These are phyloP conservation scores for Camptogramma bilineatum DNA, from an alignment of 2,888 invertebrate species.

Conservation along the genomic window DNA sequence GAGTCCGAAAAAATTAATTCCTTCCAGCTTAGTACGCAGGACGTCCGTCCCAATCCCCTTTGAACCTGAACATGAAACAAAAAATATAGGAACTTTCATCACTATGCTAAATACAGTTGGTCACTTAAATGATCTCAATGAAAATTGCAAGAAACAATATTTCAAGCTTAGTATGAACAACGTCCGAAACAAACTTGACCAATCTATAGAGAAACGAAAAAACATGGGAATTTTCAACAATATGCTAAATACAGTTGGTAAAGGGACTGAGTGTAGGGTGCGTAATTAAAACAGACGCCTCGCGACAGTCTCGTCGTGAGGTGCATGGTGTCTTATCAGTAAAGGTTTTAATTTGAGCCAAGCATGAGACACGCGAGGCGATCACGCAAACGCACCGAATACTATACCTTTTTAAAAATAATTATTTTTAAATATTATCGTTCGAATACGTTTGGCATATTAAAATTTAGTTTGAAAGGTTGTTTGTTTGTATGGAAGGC, in stretches of 20 bases:
- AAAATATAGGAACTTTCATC: too few species aligned
- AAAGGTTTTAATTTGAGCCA: conserved; percentile 81
- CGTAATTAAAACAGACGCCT: conserved; percentile 83
- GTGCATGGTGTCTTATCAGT: conserved; percentile 80
- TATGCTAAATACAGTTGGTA: conserved; percentile 30
- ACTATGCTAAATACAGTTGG: too few species aligned
- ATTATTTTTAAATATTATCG: conserved; percentile 71
- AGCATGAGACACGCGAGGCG: conserved; percentile 80
- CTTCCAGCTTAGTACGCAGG: too few species aligned
- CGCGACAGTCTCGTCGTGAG: conserved; percentile 83
- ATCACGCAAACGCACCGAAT: conserved; percentile 79
- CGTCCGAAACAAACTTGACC: too few species aligned
- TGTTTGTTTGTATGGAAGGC: background rate
- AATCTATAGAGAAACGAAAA: too few species aligned
- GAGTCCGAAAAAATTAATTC: too few species aligned
- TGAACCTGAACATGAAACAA: too few species aligned
- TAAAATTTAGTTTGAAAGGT: background rate
- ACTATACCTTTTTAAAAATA: conserved; percentile 65
- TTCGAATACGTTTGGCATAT: conserved; percentile 34
- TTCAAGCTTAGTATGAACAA: too few species aligned
- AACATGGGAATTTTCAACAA: too few species aligned
- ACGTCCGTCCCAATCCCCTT: too few species aligned
- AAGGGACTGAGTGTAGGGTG: conserved; percentile 78
- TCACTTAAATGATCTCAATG: too few species aligned
- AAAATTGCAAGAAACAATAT: too few species aligned